Percentiles rank a stretch among this genome's conserved stretches.
phyloP scores from a whole-genome alignment of 2,113 vertebrate species.

The Nematolebias whitei region DNA sequence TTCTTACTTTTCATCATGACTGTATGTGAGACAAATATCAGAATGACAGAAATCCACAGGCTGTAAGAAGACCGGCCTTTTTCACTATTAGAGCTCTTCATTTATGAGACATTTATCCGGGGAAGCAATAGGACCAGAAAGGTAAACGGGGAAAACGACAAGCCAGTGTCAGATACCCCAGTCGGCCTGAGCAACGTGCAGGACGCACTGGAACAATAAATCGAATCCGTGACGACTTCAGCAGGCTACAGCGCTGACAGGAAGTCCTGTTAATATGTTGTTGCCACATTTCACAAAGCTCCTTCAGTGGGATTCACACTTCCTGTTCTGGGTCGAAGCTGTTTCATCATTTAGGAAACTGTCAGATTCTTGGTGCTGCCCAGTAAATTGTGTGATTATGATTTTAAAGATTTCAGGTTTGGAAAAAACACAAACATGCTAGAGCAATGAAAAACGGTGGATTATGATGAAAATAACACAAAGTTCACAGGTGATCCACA shows the following conservation, averaged over 20 bases:
- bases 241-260: conserved; percentile 5
- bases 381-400: too few relatives aligned
- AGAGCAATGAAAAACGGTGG: too few relatives aligned
- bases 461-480: too few relatives aligned
- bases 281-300: conserved; percentile 9
- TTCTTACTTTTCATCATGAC: too few relatives aligned
- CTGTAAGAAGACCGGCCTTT: not conserved
- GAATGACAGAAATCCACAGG: too few relatives aligned
- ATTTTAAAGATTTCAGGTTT: too few relatives aligned
- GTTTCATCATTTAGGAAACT: too few relatives aligned
- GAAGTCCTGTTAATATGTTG: conserved; percentile 11
- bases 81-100: not conserved
- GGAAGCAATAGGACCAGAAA: conserved; percentile 5
- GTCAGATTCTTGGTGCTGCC: too few relatives aligned
- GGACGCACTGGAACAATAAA: conserved; percentile 3
- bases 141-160: not conserved
- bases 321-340: not conserved
- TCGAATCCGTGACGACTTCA: not conserved
- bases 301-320: not conserved
- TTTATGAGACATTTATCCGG: too few relatives aligned
- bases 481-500: not conserved
- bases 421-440: too few relatives aligned
- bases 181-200: not conserved
- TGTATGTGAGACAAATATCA: too few relatives aligned
- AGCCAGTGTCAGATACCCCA: not conserved